phyloP scores from a whole-genome alignment of 2,888 invertebrate species.

The Trilocha varians region DNA sequence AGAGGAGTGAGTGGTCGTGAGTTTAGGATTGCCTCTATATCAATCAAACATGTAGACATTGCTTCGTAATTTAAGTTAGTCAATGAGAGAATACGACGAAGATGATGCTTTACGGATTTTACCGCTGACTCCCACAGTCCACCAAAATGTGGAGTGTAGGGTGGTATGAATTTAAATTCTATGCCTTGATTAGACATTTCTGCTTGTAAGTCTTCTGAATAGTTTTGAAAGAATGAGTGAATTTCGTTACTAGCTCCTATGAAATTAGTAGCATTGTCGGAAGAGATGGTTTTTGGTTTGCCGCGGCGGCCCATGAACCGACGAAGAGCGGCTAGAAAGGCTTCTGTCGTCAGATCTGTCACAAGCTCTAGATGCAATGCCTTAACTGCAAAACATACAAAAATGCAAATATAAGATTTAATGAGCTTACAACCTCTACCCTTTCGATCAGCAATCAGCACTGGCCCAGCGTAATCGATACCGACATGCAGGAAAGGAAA shows the following conservation, averaged over 20 bases:
- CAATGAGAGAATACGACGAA: background rate
- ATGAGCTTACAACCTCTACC: too few relatives aligned
- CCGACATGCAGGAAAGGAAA: conserved; percentile 11
- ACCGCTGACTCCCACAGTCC: conserved; percentile 8
- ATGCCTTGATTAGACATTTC: conserved; percentile 8
- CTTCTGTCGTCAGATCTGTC: conserved; percentile 12
- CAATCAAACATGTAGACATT: background rate
- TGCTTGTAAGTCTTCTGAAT: too few relatives aligned
- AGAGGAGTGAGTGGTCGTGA: background rate
- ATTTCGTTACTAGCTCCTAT: conserved; percentile 15
- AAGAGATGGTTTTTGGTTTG: conserved; percentile 12
- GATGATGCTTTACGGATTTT: too few relatives aligned
- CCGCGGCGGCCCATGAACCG: conserved; percentile 16
- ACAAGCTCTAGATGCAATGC: conserved; percentile 16
- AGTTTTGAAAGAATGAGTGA: conserved; percentile 2
- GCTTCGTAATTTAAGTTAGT: background rate
- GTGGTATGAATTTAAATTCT: conserved; percentile 8
- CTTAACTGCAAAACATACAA: conserved; percentile 10
- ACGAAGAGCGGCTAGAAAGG: conserved; percentile 14
- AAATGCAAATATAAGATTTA: conserved; percentile 14
- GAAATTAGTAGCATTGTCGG: conserved; percentile 16
- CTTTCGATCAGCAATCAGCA: too few relatives aligned
- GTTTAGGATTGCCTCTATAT: background rate
- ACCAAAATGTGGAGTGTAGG: conserved; percentile 10
- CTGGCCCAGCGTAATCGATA: conserved; percentile 15